Percentiles rank a stretch among this genome's conserved stretches.
These are phyloP conservation scores for Pelobates fuscus DNA, from an alignment of 2,113 vertebrate species.

Conservation along the genomic window DNA sequence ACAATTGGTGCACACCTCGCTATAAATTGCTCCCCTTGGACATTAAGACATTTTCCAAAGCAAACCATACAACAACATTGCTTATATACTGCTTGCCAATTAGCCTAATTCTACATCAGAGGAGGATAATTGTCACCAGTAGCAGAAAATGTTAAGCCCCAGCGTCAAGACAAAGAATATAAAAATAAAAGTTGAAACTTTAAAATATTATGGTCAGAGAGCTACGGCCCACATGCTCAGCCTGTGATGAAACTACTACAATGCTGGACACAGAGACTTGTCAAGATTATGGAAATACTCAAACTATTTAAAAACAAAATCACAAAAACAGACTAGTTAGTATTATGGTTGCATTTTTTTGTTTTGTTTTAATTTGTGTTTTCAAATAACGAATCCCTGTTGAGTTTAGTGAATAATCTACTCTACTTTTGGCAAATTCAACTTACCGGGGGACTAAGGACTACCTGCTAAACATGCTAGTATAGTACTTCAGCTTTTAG, in stretches of 20 bases:
- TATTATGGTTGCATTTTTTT: neutral
- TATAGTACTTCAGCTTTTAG: constrained; percentile 41
- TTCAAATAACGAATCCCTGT: constrained; percentile 52
- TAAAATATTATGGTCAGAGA: constrained; percentile 2
- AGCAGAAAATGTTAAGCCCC: constrained; percentile 20
- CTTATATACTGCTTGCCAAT: constrained; percentile 24
- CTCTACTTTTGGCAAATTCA: constrained; percentile 24
- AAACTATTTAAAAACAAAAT: constrained; percentile 35
- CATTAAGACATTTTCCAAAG: constrained; percentile 45
- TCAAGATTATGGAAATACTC: neutral
- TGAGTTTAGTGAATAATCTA: constrained; percentile 53
- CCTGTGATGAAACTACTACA: neutral
- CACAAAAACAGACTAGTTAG: neutral
- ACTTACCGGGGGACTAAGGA: constrained; percentile 39
- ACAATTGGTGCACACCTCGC: constrained; percentile 25
- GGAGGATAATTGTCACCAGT: constrained; percentile 39
- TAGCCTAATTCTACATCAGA: constrained; percentile 43
- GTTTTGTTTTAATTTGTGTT: constrained; percentile 43
- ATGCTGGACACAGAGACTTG: constrained; percentile 15
- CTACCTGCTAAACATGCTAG: constrained; percentile 40
- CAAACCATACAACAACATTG: constrained; percentile 18
- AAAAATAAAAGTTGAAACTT: constrained; percentile 6
- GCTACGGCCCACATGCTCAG: neutral
- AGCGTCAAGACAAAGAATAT: constrained; percentile 16
- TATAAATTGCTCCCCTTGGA: constrained; percentile 26